These are phyloP conservation scores for Eolophus roseicapilla DNA, from an alignment of 2,113 vertebrate species.

Conservation along the genomic window DNA sequence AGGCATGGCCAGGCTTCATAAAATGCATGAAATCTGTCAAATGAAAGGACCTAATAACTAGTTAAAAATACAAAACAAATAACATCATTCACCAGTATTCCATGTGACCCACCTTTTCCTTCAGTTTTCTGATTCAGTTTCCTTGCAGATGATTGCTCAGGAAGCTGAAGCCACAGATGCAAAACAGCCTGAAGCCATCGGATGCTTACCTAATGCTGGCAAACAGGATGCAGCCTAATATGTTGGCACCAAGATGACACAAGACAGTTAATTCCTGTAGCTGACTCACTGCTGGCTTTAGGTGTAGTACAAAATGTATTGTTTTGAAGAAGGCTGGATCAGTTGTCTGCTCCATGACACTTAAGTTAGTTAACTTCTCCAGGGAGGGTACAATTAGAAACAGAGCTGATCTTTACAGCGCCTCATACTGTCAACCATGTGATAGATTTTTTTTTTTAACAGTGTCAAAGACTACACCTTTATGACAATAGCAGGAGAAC, in stretches of 20 bases:
- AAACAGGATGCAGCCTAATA: neutral
- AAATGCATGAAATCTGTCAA: neutral
- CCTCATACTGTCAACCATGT: neutral
- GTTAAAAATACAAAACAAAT: neutral
- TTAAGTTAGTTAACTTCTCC: neutral
- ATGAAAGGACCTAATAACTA: neutral
- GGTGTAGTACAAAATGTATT: neutral
- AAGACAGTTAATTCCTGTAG: neutral
- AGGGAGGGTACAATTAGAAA: neutral
- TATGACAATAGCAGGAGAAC: neutral
- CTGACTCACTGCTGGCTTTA: slow-evolving; percentile 45
- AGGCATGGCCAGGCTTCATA: neutral
- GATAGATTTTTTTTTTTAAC: neutral
- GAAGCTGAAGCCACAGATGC: slow-evolving; percentile 6
- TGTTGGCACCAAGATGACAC: slow-evolving; percentile 9
- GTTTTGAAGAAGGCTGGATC: neutral
- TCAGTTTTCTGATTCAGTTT: slow-evolving; percentile 9
- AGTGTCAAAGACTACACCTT: neutral
- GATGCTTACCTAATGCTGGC: slow-evolving; percentile 18
- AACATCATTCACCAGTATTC: neutral
- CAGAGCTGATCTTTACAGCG: neutral
- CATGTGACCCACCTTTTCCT: neutral
- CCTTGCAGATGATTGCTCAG: neutral
- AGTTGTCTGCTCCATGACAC: neutral
- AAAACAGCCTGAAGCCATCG: neutral